phyloP scores from a whole-genome alignment of 2,888 invertebrate species.

The Spialia ferax region DNA sequence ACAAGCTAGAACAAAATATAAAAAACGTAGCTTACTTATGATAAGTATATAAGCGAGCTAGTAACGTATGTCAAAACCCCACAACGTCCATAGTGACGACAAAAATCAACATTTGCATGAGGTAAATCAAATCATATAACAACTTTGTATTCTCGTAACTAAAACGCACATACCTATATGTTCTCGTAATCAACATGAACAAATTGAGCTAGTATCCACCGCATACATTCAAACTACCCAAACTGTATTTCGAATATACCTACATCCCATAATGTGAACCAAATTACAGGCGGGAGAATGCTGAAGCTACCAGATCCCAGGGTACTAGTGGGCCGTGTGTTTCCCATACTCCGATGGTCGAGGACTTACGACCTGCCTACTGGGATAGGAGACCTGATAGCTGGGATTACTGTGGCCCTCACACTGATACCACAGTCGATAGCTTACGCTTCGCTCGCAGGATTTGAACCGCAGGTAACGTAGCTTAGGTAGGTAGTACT shows the following conservation, averaged over 20 bases:
- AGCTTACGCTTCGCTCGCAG: slow-evolving; percentile 92
- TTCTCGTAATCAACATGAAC: neutral
- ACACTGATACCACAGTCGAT: slow-evolving; percentile 93
- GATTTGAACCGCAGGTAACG: slow-evolving; percentile 90
- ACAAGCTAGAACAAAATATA: too few species aligned
- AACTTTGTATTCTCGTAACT: neutral
- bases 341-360: slow-evolving; percentile 88
- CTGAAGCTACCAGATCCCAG: slow-evolving; percentile 60
- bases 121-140: neutral
- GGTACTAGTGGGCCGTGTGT: slow-evolving; percentile 59
- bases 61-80: neutral
- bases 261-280: neutral
- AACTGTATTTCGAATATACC: neutral
- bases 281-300: slow-evolving; percentile 47
- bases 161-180: neutral
- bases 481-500: neutral
- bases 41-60: neutral
- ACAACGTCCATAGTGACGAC: neutral
- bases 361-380: slow-evolving; percentile 84
- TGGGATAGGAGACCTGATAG: slow-evolving; percentile 89
- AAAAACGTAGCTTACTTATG: neutral
- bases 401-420: slow-evolving; percentile 92
- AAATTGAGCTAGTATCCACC: neutral
- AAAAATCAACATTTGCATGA: neutral
- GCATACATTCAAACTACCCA: neutral